Conservation (phyloP, 1,140 invertebrate genomes). For the Dreissena polymorpha region DNA sequence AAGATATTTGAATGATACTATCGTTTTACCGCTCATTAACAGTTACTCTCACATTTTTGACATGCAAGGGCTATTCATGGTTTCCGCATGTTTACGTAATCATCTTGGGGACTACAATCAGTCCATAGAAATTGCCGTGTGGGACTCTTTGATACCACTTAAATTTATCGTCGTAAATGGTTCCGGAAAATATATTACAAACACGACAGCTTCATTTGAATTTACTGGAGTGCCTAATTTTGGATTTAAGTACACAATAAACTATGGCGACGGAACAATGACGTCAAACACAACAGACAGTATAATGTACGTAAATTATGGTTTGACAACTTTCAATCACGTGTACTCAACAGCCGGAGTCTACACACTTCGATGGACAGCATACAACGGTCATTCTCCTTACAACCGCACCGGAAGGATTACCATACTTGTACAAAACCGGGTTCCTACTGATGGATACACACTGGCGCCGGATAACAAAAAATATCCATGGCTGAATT, state of each 20-base stretch:
- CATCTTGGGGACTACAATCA: slow-evolving; percentile 1
- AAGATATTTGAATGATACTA: not conserved
- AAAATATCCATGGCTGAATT: slow-evolving; percentile 43
- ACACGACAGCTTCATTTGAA: slow-evolving; percentile 21
- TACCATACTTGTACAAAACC: slow-evolving; percentile 30
- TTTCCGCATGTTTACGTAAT: slow-evolving; percentile 13
- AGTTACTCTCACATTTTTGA: slow-evolving; percentile 15
- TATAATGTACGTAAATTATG: slow-evolving; percentile 13
- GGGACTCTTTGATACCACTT: slow-evolving; percentile 30
- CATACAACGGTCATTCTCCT: slow-evolving; percentile 1
- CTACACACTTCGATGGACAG: slow-evolving; percentile 31
- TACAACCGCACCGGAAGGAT: slow-evolving; percentile 17
- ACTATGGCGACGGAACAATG: slow-evolving; percentile 34
- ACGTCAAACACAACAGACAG: not conserved
- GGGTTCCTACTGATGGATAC: slow-evolving; percentile 17
- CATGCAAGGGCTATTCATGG: slow-evolving; percentile 36
- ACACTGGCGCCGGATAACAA: slow-evolving; percentile 7
- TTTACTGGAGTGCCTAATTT: slow-evolving; percentile 34
- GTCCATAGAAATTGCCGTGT: slow-evolving; percentile 6
- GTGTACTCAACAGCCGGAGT: slow-evolving; percentile 20
- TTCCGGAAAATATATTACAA: slow-evolving; percentile 33
- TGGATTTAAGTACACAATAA: slow-evolving; percentile 45
- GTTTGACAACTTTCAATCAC: slow-evolving; percentile 17
- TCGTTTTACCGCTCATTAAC: not conserved
- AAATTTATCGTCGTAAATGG: slow-evolving; percentile 22